Conservation (phyloP, 2,113 vertebrate genomes). For the Indicator maculatus region DNA sequence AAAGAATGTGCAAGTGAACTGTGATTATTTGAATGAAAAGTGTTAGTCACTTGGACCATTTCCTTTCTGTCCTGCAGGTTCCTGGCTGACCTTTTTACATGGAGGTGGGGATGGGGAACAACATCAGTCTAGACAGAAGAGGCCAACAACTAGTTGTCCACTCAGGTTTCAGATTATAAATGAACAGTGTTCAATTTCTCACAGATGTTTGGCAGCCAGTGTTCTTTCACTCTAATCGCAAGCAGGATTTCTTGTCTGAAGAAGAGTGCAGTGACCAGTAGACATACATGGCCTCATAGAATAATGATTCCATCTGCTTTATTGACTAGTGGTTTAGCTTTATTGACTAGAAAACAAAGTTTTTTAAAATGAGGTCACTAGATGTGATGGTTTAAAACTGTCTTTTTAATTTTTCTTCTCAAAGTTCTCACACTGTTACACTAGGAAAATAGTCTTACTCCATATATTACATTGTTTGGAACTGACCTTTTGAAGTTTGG, state of each 20-base stretch:
- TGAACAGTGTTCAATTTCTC: constrained; percentile 44
- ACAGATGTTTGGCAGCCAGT: constrained; percentile 64
- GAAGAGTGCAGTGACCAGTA: constrained; percentile 28
- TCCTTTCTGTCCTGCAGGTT: constrained; percentile 26
- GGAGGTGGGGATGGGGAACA: not conserved
- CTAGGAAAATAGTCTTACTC: not conserved
- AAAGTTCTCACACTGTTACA: too few relatives aligned
- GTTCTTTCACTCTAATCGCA: not conserved
- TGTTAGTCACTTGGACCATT: not conserved
- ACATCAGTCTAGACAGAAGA: constrained; percentile 65
- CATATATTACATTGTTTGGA: not conserved
- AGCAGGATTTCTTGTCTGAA: constrained; percentile 43
- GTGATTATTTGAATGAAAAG: not conserved
- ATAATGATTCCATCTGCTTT: not conserved
- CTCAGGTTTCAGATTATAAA: constrained; percentile 48
- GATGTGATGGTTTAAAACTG: too few relatives aligned
- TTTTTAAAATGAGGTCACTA: not conserved
- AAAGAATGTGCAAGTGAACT: not conserved
- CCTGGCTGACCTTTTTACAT: constrained; percentile 36
- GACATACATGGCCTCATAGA: not conserved
- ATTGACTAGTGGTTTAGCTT: not conserved
- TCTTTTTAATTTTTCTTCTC: too few relatives aligned
- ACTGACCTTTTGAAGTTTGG: not conserved
- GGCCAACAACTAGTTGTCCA: constrained; percentile 29
- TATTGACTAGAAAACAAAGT: not conserved